Percentiles rank a stretch among this genome's conserved stretches.
phyloP scores from a whole-genome alignment of 2,113 vertebrate genomes.

The Xiphophorus couchianus region DNA sequence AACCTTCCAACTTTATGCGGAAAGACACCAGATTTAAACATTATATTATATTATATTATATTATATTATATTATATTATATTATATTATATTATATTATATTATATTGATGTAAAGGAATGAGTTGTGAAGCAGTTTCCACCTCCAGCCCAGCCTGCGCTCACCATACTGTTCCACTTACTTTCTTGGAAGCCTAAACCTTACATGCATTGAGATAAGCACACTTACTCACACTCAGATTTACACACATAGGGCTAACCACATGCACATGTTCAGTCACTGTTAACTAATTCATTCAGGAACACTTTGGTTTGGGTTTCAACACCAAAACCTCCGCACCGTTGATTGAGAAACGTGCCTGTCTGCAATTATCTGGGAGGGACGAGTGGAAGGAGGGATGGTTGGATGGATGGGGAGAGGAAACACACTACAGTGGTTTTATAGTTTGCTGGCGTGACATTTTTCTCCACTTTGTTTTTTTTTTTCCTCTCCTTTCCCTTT shows the following conservation, averaged over 20 bases:
- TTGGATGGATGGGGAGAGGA: slow-evolving; percentile 49
- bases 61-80: background rate
- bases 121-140: slow-evolving; percentile 73
- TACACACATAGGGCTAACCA: slow-evolving; percentile 70
- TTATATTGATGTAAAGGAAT: background rate
- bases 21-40: too few relatives aligned
- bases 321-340: slow-evolving; percentile 75
- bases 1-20: too few relatives aligned
- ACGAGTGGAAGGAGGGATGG: slow-evolving; percentile 29
- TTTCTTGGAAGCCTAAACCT: slow-evolving; percentile 61
- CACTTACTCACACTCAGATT: slow-evolving; percentile 23
- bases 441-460: slow-evolving; percentile 77
- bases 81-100: background rate
- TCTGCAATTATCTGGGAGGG: slow-evolving; percentile 77
- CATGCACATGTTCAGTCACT: slow-evolving; percentile 82
- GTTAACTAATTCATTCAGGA: slow-evolving; percentile 85
- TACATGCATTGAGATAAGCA: slow-evolving; percentile 69
- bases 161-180: slow-evolving; percentile 82
- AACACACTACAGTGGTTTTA: slow-evolving; percentile 68
- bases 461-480: slow-evolving; percentile 49
- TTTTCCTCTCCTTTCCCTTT: slow-evolving; percentile 34
- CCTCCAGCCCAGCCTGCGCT: slow-evolving; percentile 62
- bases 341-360: slow-evolving; percentile 84
- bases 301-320: slow-evolving; percentile 82
- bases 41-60: background rate